Base-by-base conservation (phyloP, 2,113 vertebrate species). In the Thalassarche chlororhynchos region DNA sequence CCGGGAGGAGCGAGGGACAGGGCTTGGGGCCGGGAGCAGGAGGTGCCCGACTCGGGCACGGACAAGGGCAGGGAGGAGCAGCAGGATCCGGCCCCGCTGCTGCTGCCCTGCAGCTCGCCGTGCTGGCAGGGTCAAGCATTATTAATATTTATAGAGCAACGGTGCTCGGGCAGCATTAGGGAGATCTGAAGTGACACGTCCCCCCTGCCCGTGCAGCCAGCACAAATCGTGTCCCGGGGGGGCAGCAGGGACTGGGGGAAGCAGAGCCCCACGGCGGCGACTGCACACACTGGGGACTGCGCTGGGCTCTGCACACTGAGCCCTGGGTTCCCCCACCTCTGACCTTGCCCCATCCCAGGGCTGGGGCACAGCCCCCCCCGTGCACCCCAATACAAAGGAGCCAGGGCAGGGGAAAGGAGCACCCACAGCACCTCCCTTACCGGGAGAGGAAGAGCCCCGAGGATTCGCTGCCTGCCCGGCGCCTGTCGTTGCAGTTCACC, bases 371-470 rank as follows among this genome's bases (percentile, higher is more conserved):
- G 26, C 28, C 8, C 19, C 21, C 20, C 31, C 47, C 17, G 1
- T 10, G n/a, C 74, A 74, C 46, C 78, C 76, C 16, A 1, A 14
- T 13, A 57, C 0, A 4, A 20, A 3, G 64, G 81, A 81, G 32
- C 11, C 0, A 1, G 20, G 8, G 38, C 1, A 2, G 19, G 18
- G 55, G 8, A n/a, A 54, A 49, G 38, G 32, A 21, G 17, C 66
- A 36, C n/a, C 21, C 32, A 5, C 51, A 21, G 44, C 49, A 25
- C 11, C 47, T 26, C 9, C 80, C 96, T 98, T 96, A 99, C 99
- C 98, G 97, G 72, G 99, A 95, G n/a, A 99, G 97, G 97, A 98
- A 97, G 84, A 86, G 96, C 61, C 99, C 99, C 0, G 98, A 98
- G 18, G 99, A 98, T 24, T 97, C 90, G 1, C 86, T 5, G 24